A percentile compares a stretch with the other conserved stretches of the same genome.
phyloP scores from a whole-genome alignment of 1,140 invertebrate genomes.

The Nephotettix cincticeps region DNA sequence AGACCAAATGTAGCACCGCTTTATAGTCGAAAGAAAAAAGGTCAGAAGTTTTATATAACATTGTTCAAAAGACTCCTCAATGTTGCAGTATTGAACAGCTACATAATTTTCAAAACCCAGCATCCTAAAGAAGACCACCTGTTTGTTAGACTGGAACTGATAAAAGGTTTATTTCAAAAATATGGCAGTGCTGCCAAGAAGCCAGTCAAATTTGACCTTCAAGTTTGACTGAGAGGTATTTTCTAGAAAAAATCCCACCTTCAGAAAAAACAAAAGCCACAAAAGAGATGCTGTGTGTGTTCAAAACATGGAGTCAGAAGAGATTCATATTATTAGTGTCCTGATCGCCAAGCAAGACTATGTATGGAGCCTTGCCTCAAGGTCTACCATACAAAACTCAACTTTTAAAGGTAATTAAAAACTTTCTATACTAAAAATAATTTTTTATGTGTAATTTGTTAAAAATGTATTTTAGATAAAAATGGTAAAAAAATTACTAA shows the following conservation, averaged over 20 bases:
- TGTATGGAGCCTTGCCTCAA: constrained; percentile 8
- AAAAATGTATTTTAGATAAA: not conserved
- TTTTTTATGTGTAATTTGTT: constrained; percentile 1
- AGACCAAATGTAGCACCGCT: constrained; percentile 27
- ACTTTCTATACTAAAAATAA: too few species aligned
- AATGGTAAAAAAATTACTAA: too few species aligned
- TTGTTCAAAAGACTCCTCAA: constrained; percentile 12
- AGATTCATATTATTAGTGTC: not conserved
- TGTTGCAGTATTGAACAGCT: not conserved
- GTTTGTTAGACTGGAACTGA: not conserved
- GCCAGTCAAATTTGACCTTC: not conserved
- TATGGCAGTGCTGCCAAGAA: not conserved
- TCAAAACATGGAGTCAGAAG: not conserved
- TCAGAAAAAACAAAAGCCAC: not conserved
- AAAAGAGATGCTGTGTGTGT: constrained; percentile 8
- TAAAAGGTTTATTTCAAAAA: not conserved
- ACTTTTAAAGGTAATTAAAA: too few species aligned
- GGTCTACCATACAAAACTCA: not conserved
- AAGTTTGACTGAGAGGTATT: not conserved
- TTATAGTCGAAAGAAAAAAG: constrained; percentile 5
- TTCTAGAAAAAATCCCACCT: constrained; percentile 11
- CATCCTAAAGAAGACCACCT: not conserved
- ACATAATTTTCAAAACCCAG: constrained; percentile 12
- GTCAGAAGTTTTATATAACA: constrained; percentile 2
- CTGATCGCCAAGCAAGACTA: constrained; percentile 1